These are phyloP conservation scores for Machimus atricapillus DNA, from an alignment of 2,888 invertebrate species.

Conservation along the genomic window DNA sequence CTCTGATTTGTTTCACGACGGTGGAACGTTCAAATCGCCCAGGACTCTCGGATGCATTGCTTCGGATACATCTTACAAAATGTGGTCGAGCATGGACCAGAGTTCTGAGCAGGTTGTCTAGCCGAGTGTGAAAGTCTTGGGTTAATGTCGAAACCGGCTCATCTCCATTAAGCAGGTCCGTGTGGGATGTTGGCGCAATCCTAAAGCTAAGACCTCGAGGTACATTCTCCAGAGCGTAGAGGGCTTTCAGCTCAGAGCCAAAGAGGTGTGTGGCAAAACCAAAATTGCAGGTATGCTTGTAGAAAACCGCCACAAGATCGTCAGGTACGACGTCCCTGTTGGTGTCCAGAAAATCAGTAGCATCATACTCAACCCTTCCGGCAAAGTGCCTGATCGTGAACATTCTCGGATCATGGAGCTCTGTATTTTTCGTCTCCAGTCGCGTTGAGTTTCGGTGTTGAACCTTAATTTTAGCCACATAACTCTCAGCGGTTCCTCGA, in stretches of 20 bases:
- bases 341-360: constrained; percentile 86
- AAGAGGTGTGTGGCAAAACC: constrained; percentile 98
- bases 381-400: constrained; percentile 94
- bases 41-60: constrained; percentile 83
- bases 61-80: constrained; percentile 91
- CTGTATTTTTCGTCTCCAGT: constrained; percentile 73
- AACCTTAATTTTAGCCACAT: constrained; percentile 79
- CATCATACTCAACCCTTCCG: constrained; percentile 86
- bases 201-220: constrained; percentile 83
- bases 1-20: constrained; percentile 87
- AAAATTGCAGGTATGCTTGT: constrained; percentile 91
- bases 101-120: constrained; percentile 90
- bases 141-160: constrained; percentile 89
- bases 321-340: constrained; percentile 93
- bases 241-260: constrained; percentile 86
- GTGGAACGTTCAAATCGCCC: constrained; percentile 83
- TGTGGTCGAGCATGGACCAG: constrained; percentile 93
- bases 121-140: constrained; percentile 92
- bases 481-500: constrained; percentile 79
- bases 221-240: constrained; percentile 76
- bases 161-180: constrained; percentile 81
- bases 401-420: constrained; percentile 78
- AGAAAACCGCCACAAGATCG: constrained; percentile 90
- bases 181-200: constrained; percentile 88
- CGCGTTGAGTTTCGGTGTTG: constrained; percentile 85